Percentiles rank a stretch among this genome's conserved stretches.
phyloP scores from a whole-genome alignment of 2,797 vertebrate species.

The Esox lucius region DNA sequence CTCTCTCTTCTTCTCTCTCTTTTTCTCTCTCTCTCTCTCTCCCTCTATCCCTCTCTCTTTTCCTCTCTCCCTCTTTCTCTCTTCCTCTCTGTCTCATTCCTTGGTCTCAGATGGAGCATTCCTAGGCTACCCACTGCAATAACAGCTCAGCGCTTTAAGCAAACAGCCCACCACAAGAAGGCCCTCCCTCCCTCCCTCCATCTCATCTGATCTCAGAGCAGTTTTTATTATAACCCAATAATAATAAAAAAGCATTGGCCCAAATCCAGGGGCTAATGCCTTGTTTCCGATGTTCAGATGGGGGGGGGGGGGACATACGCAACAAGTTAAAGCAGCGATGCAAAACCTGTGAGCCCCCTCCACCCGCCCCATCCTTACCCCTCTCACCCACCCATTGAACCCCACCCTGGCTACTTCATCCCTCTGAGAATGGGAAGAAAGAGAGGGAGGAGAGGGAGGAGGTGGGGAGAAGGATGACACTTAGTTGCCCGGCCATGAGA shows the following conservation, averaged over 20 bases:
- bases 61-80: background rate
- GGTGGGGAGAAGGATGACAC: conserved; percentile 4
- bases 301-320: conserved; percentile 1
- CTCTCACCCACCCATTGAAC: conserved; percentile 38
- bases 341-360: background rate
- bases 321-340: conserved; percentile 1
- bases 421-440: conserved; percentile 18
- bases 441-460: conserved; percentile 7
- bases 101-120: conserved; percentile 59
- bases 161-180: conserved; percentile 68
- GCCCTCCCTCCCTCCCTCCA: background rate
- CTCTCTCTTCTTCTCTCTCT: conserved; percentile 5
- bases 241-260: conserved; percentile 46
- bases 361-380: conserved; percentile 9
- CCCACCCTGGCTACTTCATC: conserved; percentile 46
- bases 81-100: conserved; percentile 26
- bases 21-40: conserved; percentile 27
- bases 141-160: conserved; percentile 73
- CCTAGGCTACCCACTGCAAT: conserved; percentile 70
- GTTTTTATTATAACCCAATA: conserved; percentile 56
- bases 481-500: conserved; percentile 57
- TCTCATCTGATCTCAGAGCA: conserved; percentile 51
- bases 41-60: conserved; percentile 31
- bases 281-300: conserved; percentile 56
- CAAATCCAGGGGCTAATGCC: conserved; percentile 53